Evolutionary conservation across 1,140 invertebrate species (phyloP).

Genomic region (Octopus bimaculoides): DNA sequence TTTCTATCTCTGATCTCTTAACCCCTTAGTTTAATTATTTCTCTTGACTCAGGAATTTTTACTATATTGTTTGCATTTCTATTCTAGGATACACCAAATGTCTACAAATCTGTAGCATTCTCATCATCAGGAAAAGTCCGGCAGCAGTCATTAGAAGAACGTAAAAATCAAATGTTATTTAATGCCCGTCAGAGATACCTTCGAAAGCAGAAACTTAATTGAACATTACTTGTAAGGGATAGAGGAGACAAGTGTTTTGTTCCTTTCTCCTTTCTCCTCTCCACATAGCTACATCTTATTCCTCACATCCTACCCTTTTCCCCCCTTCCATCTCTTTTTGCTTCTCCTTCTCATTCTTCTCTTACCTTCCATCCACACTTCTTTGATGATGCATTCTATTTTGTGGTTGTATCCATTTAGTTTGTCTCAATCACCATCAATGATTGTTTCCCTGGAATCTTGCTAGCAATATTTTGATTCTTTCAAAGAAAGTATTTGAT

Average conservation of each 20-base stretch:
- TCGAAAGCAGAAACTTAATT: slow-evolving; percentile 66
- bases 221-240: not conserved
- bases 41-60: too few relatives aligned
- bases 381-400: not conserved
- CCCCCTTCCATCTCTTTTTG: not conserved
- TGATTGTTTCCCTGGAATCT: not conserved
- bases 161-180: slow-evolving; percentile 75
- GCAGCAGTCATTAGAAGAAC: slow-evolving; percentile 71
- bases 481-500: not conserved
- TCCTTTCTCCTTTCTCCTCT: not conserved
- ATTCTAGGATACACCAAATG: not conserved
- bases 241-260: not conserved
- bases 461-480: slow-evolving; percentile 6
- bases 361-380: not conserved
- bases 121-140: slow-evolving; percentile 66
- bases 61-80: too few relatives aligned
- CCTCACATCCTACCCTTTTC: not conserved
- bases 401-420: not conserved
- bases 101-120: slow-evolving; percentile 54
- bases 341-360: not conserved
- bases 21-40: too few relatives aligned
- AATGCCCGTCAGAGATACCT: slow-evolving; percentile 75
- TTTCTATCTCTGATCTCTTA: too few relatives aligned
- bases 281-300: not conserved
- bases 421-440: not conserved